Evolutionary conservation across 1,140 invertebrate genomes (phyloP), one percentile per base, ranked within the genome.

Genomic region (Laupala kohalensis): DNA sequence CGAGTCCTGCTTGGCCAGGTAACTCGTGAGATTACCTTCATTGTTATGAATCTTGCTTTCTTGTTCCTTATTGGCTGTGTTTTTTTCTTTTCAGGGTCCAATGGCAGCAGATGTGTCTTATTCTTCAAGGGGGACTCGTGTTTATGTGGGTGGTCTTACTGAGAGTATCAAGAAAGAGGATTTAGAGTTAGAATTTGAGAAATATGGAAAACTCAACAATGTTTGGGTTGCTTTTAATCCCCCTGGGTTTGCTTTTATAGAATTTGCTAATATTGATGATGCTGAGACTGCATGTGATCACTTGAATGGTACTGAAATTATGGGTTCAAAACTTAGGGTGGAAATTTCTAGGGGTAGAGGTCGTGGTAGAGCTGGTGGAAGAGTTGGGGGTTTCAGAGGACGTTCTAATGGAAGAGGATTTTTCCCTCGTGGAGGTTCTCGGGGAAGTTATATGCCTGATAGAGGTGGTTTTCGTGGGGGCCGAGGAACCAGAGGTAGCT

Each of bases 181-280:
- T 80, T 80, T 95, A 53, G 92, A 95, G 79, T 85, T 86, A 79
- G 89, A 92, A 79, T 93, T 93, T 79, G 88, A 90, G 76, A 91
- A 91, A 83, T 97, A 93, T 83, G 96, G 96, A 69, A 93, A 93
- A 69, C 79, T 89, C 69, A 95, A 92, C 83, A 98, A 91, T 80
- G 95, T 97, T 64, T 97, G 94, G 94, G 93, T 97, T 73, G 95
- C 94, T 30, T 90, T 95, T 79, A 96, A 96, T 81, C 95, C 93
- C 75, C 93, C 90, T 76, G 95, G 96, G 75, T 99, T 99, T 86
- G 97, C 97, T 69, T 99, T 99, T 85, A 93, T 99, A 78, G 96
- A 99, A 83, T 99, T 97, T 85, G 92, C 96, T 82, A 95, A 96
- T 81, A 86, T 89, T 77, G 89, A 93, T 78, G 95, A 98, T 84